Evolutionary conservation across 2,888 invertebrate species (phyloP).

Genomic region (Dolichopus griseipennis): DNA sequence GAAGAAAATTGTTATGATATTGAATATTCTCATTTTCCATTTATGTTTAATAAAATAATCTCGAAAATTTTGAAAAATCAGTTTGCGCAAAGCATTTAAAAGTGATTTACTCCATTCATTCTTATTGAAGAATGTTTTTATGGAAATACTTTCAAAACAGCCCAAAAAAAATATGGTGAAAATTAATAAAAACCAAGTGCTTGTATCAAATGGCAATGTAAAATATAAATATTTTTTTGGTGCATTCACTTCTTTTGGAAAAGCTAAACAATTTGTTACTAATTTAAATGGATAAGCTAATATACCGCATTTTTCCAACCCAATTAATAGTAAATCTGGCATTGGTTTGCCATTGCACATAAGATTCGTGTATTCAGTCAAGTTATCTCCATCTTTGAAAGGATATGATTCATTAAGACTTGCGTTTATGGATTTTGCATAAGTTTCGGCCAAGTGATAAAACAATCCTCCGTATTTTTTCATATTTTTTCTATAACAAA

Average conservation of each 20-base stretch:
- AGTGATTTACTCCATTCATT: not conserved
- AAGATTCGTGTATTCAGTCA: not conserved
- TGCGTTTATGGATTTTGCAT: not conserved
- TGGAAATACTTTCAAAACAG: not conserved
- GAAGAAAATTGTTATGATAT: not conserved
- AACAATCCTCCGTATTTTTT: not conserved
- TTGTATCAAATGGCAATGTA: not conserved
- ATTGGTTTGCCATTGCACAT: not conserved
- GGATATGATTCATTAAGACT: not conserved
- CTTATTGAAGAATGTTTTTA: not conserved
- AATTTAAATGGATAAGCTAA: not conserved
- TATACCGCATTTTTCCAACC: too few species aligned
- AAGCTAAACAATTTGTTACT: not conserved
- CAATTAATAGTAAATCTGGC: not conserved
- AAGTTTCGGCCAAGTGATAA: not conserved
- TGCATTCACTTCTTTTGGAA: not conserved
- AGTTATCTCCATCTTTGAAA: not conserved
- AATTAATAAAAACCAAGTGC: not conserved
- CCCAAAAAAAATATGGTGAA: not conserved
- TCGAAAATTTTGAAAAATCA: not conserved
- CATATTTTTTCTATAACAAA: not conserved
- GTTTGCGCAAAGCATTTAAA: not conserved
- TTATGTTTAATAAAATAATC: not conserved
- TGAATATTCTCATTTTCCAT: not conserved
- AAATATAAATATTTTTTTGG: not conserved